phyloP scores from a whole-genome alignment of 2,113 vertebrate genomes.

The Xenus cinereus region DNA sequence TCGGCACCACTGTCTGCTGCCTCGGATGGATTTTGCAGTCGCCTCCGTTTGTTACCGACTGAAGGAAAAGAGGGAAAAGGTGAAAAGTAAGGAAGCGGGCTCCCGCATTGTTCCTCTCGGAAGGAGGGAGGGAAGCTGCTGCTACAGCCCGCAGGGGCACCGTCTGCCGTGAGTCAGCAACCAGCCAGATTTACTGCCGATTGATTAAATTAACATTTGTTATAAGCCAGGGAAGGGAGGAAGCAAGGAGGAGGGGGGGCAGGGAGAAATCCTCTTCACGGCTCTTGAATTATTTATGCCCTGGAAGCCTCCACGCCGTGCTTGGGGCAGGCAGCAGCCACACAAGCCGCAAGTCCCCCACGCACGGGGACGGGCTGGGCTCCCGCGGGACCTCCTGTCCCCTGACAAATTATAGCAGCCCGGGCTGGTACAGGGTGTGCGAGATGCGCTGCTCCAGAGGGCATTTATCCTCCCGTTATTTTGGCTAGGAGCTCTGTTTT shows the following conservation, averaged over 20 bases:
- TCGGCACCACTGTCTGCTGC: background rate
- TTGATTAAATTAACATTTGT: conserved; percentile 99
- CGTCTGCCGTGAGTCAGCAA: conserved; percentile 92
- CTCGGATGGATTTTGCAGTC: background rate
- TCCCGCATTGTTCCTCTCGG: conserved; percentile 63
- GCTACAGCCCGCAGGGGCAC: conserved; percentile 74
- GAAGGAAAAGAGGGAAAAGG: conserved; percentile 41
- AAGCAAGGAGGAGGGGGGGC: background rate
- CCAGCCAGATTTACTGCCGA: conserved; percentile 89
- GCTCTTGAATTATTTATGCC: conserved; percentile 82
- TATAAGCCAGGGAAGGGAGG: conserved; percentile 79
- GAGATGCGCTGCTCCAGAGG: background rate
- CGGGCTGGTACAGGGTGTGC: background rate
- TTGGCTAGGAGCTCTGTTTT: background rate
- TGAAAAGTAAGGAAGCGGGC: conserved; percentile 22
- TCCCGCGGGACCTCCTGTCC: background rate
- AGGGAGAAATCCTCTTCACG: conserved; percentile 71
- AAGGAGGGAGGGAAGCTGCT: conserved; percentile 80
- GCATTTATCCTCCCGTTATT: background rate
- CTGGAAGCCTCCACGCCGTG: conserved; percentile 55
- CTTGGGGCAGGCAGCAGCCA: conserved; percentile 29
- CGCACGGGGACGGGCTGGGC: background rate
- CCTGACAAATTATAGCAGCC: background rate
- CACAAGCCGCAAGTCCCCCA: background rate
- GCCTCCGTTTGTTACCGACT: background rate